Base-by-base conservation (phyloP, 1,140 invertebrate species). In the Andricus grossulariae region DNA sequence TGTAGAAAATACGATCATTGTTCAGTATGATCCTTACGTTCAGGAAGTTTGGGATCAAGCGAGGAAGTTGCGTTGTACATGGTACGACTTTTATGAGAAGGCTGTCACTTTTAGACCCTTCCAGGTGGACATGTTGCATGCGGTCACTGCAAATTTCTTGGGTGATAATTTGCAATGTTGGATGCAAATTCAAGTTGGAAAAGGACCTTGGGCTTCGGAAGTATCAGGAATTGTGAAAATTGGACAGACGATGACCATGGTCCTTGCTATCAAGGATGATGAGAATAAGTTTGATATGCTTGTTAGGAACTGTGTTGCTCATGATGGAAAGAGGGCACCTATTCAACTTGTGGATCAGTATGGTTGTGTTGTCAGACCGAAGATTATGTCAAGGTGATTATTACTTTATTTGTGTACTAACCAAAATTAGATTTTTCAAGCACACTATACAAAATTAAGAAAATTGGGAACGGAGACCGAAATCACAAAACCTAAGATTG, bases 221-320 rank as follows among this genome's bases (percentile, higher is more conserved):
- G 97, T 98, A 0, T 97, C 96, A 0, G 97, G 97, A 51, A 98
- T 98, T 82, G 97, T 98, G 1, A 98, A 98, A 91, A 98, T 98
- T 76, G 97, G 97, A 12, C 97, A 98, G 89, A 98, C 97, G 0
- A 98, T 98, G 97, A 98, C 97, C 0, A 98, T 98, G 97, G 97
- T 98, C 2, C 90, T 98, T 70, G 97, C 97, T 19, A 98, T 98
- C 82, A 98, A 98, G 89, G 97, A 98, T 83, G 97, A 98, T 79
- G 97, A 98, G 90, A 97, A 97, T 84, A 98, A 98, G 91, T 98
- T 98, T 87, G 97, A 98, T 82, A 98, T 98, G 97, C 89, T 98
- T 79, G 97, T 98, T 0, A 92, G 97, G 50, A 98, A 98, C 90
- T 98, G 97, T 88, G 97, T 98, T 8, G 97, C 97, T 74, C 97